These are phyloP conservation scores for Bombus huntii DNA, from an alignment of 1,140 invertebrate species.

Conservation along the genomic window DNA sequence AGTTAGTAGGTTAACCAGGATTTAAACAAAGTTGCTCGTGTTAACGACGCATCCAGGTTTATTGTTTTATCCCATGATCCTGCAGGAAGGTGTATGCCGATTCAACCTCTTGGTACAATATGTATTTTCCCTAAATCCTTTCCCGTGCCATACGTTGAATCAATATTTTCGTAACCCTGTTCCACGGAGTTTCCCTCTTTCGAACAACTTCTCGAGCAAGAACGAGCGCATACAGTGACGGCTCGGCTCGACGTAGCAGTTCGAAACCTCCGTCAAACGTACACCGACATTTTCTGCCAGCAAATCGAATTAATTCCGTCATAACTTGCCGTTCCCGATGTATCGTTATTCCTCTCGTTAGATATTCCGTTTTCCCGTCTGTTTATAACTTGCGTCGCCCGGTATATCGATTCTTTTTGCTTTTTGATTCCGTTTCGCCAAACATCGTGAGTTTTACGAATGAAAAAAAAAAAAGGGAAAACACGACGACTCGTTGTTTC, in stretches of 20 bases:
- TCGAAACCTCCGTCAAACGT: neutral
- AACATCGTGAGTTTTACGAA: neutral
- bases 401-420: constrained; percentile 6
- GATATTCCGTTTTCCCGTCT: constrained; percentile 10
- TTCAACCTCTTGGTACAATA: too few relatives aligned
- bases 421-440: neutral
- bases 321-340: neutral
- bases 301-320: constrained; percentile 4
- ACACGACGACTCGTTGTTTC: neutral
- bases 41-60: neutral
- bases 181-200: neutral
- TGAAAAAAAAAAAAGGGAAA: neutral
- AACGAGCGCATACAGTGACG: neutral
- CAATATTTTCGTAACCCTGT: constrained; percentile 25
- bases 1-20: neutral
- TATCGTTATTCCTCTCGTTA: constrained; percentile 4
- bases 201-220: neutral
- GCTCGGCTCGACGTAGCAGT: neutral
- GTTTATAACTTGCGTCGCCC: neutral
- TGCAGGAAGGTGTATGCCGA: neutral
- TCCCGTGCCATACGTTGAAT: neutral
- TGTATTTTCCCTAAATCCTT: neutral
- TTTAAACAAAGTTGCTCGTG: neutral
- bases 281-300: constrained; percentile 2
- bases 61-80: neutral